Percentiles rank a stretch among this genome's conserved stretches.
Conservation (phyloP, 35 echinoderm and acorn worm species). For the Anneissia japonica region DNA sequence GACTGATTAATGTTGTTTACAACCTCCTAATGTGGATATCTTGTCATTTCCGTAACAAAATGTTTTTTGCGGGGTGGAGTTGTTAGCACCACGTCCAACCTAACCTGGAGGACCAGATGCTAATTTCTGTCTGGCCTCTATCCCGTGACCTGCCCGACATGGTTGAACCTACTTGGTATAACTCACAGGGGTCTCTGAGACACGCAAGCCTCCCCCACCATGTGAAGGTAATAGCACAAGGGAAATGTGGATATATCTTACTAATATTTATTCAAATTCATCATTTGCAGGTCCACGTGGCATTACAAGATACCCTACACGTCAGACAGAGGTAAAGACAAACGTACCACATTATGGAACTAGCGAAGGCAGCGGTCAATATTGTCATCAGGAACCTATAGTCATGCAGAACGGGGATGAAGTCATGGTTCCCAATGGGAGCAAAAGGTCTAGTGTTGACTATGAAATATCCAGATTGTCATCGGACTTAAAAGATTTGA, state of each 20-base stretch:
- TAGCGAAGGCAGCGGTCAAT: neutral
- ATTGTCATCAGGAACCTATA: neutral
- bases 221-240: no score
- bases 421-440: neutral
- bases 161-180: no score
- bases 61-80: no score
- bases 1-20: no score
- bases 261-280: neutral
- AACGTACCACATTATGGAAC: neutral
- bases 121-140: no score
- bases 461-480: neutral
- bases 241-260: neutral
- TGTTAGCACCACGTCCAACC: no score
- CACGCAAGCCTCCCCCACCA: no score
- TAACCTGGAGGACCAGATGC: no score
- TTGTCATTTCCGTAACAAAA: no score
- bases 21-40: no score
- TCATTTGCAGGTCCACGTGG: neutral
- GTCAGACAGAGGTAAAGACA: neutral
- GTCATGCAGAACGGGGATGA: neutral
- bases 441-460: neutral
- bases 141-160: no score
- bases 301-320: neutral
- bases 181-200: no score
- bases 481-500: neutral